Base-by-base conservation (phyloP, 1,140 invertebrate genomes). In the Brevipalpus yothersi region DNA sequence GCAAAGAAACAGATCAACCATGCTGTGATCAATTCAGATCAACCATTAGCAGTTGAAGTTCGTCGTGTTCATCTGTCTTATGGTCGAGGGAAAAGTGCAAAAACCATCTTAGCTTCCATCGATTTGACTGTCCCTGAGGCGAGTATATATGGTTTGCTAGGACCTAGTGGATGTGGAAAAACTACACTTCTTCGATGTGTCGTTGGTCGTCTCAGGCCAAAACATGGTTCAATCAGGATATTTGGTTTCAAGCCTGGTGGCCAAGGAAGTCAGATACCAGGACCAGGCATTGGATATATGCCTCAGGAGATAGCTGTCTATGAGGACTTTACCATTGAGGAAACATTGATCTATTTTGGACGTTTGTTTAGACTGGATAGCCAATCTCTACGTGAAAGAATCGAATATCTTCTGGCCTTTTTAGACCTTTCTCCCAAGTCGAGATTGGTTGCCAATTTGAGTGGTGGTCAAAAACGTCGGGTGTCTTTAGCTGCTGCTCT, bases 291-390 rank as follows among this genome's bases (percentile, higher is more conserved):
- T 40, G 77, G 77, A 12, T 89, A 86, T 66, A 90, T 89, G 86
- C 86, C 85, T 49, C 75, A 76, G 65, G 91, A 95, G 72, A 86
- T 92, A 23, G 90, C 90, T 0, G 73, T 96, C 0, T 95, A 91
- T 70, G 84, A 85, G n/a, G n/a, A n/a, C n/a, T n/a, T n/a, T n/a
- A n/a, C n/a, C n/a, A n/a, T n/a, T n/a, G n/a, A n/a, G n/a, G 92
- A 96, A 69, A 94, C 89, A 0, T 83, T 95, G 79, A 80, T 85
- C 75, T 95, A 93, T 69, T 95, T 95, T 71, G 91, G 91, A n/a
- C 85, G 86, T 78, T 84, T 95, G 65, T 88, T 90, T 68, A 83
- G 86, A 58, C 91, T 95, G 86, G 75, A 61, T 2, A 17, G 81
- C 4, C 70, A 75, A 40, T 81, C 86, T 69, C 86, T 93, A 60